A percentile compares a stretch with the other conserved stretches of the same genome.
Evolutionary conservation across 2,113 vertebrate genomes (phyloP).

Genomic region (Maccullochella peelii): DNA sequence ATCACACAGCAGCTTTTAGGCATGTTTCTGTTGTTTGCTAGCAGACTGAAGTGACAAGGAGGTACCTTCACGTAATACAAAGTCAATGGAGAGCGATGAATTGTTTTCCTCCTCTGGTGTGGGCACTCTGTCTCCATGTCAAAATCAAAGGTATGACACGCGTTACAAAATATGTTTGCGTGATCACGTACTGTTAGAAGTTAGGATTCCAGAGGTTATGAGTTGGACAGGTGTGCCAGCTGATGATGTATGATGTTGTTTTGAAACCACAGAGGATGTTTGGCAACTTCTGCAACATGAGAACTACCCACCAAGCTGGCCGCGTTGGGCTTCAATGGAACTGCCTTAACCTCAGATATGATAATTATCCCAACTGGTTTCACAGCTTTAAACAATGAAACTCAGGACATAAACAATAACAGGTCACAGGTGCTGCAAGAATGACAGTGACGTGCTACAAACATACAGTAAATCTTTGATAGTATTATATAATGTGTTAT

Average conservation of each 20-base stretch:
- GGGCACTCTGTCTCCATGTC: neutral
- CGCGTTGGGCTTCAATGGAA: neutral
- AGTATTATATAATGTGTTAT: neutral
- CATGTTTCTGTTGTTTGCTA: too few species aligned
- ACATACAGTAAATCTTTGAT: neutral
- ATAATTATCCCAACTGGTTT: conserved; percentile 56
- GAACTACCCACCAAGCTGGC: neutral
- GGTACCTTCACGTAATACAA: too few species aligned
- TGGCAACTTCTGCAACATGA: neutral
- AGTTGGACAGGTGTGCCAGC: conserved; percentile 43
- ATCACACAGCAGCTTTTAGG: too few species aligned
- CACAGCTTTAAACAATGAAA: conserved; percentile 24
- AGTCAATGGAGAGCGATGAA: too few species aligned
- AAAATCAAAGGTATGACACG: conserved; percentile 5
- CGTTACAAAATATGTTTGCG: conserved; percentile 19
- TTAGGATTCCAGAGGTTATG: neutral
- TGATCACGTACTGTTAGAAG: neutral
- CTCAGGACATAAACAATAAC: conserved; percentile 8
- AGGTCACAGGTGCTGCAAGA: conserved; percentile 6
- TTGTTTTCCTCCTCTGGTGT: too few species aligned
- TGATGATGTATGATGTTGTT: neutral
- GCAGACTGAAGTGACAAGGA: too few species aligned
- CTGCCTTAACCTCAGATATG: neutral
- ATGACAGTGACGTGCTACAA: too few species aligned
- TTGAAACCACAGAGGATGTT: conserved; percentile 19